A percentile compares a stretch with the other conserved stretches of the same genome.
Evolutionary conservation across 1,140 invertebrate species (phyloP).

Genomic region (Caenorhabditis brenneri): DNA sequence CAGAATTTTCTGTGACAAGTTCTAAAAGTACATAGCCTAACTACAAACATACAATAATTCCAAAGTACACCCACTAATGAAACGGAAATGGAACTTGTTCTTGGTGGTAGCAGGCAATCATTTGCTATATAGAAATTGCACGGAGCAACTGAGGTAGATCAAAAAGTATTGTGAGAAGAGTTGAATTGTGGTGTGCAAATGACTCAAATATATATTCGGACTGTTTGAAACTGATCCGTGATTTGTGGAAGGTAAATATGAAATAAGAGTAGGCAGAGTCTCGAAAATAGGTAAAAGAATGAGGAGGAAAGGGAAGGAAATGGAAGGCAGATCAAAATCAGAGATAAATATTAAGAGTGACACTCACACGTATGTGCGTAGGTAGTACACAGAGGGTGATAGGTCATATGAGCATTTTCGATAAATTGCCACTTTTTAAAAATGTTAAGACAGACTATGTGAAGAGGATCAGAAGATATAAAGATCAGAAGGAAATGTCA

Average conservation of each 20-base stretch:
- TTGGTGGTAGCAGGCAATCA: background rate
- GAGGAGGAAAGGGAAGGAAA: background rate
- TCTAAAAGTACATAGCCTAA: background rate
- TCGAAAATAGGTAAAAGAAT: background rate
- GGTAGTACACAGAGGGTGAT: background rate
- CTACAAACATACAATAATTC: constrained; percentile 5
- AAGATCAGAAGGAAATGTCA: background rate
- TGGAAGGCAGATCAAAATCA: background rate
- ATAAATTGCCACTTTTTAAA: background rate
- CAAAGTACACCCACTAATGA: constrained; percentile 13
- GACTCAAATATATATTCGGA: background rate
- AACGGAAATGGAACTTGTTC: constrained; percentile 22
- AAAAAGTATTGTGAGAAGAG: background rate
- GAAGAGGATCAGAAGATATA: background rate
- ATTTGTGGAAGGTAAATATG: constrained; percentile 27
- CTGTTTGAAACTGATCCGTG: constrained; percentile 24
- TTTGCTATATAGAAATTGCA: background rate
- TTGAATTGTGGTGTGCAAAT: background rate
- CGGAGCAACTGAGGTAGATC: background rate
- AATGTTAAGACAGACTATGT: too few relatives aligned
- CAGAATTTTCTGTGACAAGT: too few relatives aligned
- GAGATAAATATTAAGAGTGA: constrained; percentile 29
- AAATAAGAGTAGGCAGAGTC: background rate
- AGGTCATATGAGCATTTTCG: constrained; percentile 1
- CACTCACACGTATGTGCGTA: constrained; percentile 14